Conservation (phyloP, 2,113 vertebrate species). For the Oxyura jamaicensis region DNA sequence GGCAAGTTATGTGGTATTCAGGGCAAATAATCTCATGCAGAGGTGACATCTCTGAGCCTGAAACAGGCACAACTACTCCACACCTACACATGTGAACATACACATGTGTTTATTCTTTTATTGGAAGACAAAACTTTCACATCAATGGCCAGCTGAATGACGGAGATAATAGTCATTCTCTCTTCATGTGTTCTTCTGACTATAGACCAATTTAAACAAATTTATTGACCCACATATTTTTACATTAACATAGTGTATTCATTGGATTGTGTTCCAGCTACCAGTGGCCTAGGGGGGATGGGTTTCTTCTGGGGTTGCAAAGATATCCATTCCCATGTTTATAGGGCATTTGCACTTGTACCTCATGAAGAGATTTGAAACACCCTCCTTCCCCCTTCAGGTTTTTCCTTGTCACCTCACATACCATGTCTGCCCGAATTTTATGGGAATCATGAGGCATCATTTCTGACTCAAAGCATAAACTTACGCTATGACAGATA, state of each 20-base stretch:
- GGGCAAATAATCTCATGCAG: accelerated
- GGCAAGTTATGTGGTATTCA: not conserved
- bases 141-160: not conserved
- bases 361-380: not conserved
- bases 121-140: not conserved
- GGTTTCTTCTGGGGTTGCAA: not conserved
- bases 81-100: not conserved
- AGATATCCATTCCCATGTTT: not conserved
- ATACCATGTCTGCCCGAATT: accelerated
- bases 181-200: not conserved
- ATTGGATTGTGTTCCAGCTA: not conserved
- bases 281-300: not conserved
- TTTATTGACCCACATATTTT: not conserved
- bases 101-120: not conserved
- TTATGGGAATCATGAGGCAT: not conserved
- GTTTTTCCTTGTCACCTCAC: not conserved
- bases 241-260: not conserved
- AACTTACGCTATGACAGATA: not conserved
- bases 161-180: not conserved
- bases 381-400: not conserved
- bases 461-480: not conserved
- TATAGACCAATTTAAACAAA: not conserved
- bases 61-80: not conserved
- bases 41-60: not conserved
- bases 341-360: not conserved